Base-by-base conservation (phyloP, 2,888 invertebrate genomes). In the Calliphora vomitoria region DNA sequence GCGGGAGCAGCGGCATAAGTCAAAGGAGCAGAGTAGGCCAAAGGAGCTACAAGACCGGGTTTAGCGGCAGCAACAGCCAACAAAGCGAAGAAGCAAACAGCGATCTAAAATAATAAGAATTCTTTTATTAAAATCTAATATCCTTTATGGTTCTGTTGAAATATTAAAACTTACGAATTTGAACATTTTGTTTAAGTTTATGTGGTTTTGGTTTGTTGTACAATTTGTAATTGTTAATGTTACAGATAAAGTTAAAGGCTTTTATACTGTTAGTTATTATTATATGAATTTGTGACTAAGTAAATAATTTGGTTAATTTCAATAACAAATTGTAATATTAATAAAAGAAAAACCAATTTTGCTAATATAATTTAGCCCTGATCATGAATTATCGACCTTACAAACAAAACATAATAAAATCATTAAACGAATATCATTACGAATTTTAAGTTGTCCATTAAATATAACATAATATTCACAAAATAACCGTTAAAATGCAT, bases 71-170 rank as follows among this genome's bases (percentile, higher is more conserved):
- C 86, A 8, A 86, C 87, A 82, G 92, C 91, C 87, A 92, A 55
- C 72, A 91, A 88, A 88, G 92, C 92, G 89, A 91, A 91, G 89
- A 91, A 91, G 90, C 91, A 91, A 82, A 91, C 88, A 50, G 91
- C 90, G 85, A 90, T 87, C 92, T 92, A 58, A 44, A 44, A 13
- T 25, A 58, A 13, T 4, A 5, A 25, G 20, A 58, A 25, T 44
- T 44, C 0, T 4, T 25, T 25, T 25, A 25, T 11, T 44, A 58
- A 25, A 25, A 11, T 4, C n/a, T 4, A 58, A 11, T 11, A 11
- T 20, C 20, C 25, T 62, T n/a, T 58, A 35, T 20, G 5, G 15
- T 20, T 69, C 62, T 60, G 13, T 11, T 4, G 35, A 35, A 31
- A 58, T 41, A n/a, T 50, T 44, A 44, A 55, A 31, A 91, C 92